Evolutionary conservation across 2,888 invertebrate genomes (phyloP).

Genomic region (Monochamus alternatus): DNA sequence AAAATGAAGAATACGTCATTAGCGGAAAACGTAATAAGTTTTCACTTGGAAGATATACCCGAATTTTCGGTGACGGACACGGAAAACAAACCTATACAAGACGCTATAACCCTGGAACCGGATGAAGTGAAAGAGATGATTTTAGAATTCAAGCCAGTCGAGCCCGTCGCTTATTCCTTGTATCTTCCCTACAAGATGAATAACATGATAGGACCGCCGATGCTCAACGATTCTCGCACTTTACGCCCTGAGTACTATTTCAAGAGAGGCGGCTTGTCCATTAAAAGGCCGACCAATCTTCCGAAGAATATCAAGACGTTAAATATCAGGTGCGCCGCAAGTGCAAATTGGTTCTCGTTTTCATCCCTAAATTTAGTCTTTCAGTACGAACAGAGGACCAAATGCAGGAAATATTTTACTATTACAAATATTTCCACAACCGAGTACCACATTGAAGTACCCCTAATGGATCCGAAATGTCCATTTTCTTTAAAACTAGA

Average conservation of each 20-base stretch:
- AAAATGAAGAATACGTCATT: constrained; percentile 63
- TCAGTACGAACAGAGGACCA: constrained; percentile 18
- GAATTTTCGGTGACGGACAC: constrained; percentile 64
- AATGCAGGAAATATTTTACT: constrained; percentile 24
- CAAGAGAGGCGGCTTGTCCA: background rate
- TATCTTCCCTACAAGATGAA: constrained; percentile 76
- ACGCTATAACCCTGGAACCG: constrained; percentile 57
- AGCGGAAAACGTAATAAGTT: constrained; percentile 59
- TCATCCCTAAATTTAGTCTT: constrained; percentile 42
- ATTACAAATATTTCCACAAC: constrained; percentile 42
- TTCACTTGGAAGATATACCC: constrained; percentile 64
- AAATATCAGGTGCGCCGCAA: constrained; percentile 55
- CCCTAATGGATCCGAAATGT: constrained; percentile 4
- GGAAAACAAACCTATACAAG: constrained; percentile 47
- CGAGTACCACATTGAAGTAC: constrained; percentile 20
- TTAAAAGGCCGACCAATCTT: background rate
- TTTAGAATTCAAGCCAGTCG: constrained; percentile 69
- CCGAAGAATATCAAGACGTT: constrained; percentile 45
- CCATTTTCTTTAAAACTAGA: constrained; percentile 28
- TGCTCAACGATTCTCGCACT: constrained; percentile 57
- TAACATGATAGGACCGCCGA: constrained; percentile 74
- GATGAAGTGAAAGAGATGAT: constrained; percentile 62
- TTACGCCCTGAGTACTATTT: constrained; percentile 46
- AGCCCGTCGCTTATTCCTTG: constrained; percentile 73
- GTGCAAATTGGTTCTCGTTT: constrained; percentile 50